Evolutionary conservation across 2,888 invertebrate species (phyloP).

Genomic region (Chaitophorus viminalis): DNA sequence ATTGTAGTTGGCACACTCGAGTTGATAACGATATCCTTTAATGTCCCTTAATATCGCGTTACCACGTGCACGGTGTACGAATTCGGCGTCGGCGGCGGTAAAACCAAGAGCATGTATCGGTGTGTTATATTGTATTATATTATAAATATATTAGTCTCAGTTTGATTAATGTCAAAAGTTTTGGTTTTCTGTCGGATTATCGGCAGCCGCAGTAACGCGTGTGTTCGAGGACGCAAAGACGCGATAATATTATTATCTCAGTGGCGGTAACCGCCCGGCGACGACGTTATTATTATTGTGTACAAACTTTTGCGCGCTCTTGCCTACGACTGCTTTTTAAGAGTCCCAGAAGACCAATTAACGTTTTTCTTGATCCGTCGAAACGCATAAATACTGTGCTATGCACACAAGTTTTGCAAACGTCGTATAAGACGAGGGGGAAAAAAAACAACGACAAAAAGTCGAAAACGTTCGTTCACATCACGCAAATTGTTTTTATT

Average conservation of each 20-base stretch:
- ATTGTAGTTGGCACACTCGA: too few relatives aligned
- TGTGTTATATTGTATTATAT: neutral
- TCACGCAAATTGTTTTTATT: too few relatives aligned
- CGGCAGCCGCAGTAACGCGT: neutral
- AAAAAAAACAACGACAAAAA: neutral
- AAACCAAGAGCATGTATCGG: neutral
- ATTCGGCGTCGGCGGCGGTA: neutral
- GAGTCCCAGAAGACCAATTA: conserved; percentile 48
- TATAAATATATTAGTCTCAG: conserved; percentile 27
- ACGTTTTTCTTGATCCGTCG: neutral
- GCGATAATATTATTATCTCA: neutral
- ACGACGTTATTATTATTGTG: neutral
- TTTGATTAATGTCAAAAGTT: conserved; percentile 48
- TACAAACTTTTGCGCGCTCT: neutral
- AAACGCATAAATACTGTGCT: conserved; percentile 12
- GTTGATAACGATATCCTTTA: too few relatives aligned
- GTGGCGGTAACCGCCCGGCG: neutral
- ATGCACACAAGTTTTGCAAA: neutral
- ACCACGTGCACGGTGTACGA: too few relatives aligned
- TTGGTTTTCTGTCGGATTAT: neutral
- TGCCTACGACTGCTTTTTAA: conserved; percentile 35
- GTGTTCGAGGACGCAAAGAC: neutral
- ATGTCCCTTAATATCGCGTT: too few relatives aligned
- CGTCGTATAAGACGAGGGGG: neutral
- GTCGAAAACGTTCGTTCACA: neutral